phyloP scores from a whole-genome alignment of 2,113 vertebrate species.

The Alosa alosa region DNA sequence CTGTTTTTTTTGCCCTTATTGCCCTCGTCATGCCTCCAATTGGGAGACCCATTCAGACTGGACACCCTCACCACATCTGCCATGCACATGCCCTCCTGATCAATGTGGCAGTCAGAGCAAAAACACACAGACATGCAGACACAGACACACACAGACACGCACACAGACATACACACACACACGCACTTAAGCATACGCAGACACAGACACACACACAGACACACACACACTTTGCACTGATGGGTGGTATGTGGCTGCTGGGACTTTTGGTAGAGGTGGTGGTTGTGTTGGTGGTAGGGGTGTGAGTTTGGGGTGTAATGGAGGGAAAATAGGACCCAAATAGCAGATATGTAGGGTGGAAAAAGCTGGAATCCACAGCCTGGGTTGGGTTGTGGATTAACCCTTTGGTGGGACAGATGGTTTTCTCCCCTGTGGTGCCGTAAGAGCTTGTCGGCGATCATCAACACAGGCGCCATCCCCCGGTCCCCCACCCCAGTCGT shows the following conservation, averaged over 20 bases:
- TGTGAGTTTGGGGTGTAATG: not conserved
- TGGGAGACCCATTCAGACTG: conserved; percentile 16
- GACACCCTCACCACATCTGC: conserved; percentile 5
- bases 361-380: conserved; percentile 67
- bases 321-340: conserved; percentile 1
- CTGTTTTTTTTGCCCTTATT: conserved; percentile 72
- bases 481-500: not conserved
- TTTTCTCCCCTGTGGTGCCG: conserved; percentile 59
- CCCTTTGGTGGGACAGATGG: conserved; percentile 76
- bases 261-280: not conserved
- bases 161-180: not conserved
- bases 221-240: not conserved
- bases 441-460: conserved; percentile 38
- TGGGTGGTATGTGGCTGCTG: not conserved
- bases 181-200: not conserved
- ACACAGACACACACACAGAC: not conserved
- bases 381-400: conserved; percentile 74
- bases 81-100: conserved; percentile 38
- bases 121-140: not conserved
- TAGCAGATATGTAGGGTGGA: conserved; percentile 64
- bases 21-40: conserved; percentile 24
- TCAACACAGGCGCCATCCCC: conserved; percentile 34
- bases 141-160: not conserved
- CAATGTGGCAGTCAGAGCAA: conserved; percentile 33
- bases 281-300: not conserved